These are phyloP conservation scores for Laspeyria flexula DNA, from an alignment of 2,888 invertebrate species.

Conservation along the genomic window DNA sequence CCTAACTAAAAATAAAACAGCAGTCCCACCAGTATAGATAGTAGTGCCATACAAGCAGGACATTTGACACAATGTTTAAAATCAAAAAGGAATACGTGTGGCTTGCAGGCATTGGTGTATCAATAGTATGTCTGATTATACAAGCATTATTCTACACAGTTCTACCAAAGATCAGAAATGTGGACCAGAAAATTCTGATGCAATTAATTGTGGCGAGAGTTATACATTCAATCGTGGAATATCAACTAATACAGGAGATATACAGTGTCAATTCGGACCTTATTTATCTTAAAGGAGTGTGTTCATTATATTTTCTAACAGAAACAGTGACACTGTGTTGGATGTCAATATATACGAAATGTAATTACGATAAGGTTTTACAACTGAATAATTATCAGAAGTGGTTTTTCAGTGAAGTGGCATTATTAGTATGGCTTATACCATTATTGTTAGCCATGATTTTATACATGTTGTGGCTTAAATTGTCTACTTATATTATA, in stretches of 20 bases:
- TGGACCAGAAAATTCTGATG: slow-evolving; percentile 5
- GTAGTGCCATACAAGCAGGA: not conserved
- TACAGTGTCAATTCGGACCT: not conserved
- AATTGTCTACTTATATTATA: not conserved
- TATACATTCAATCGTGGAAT: slow-evolving; percentile 11
- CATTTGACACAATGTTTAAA: not conserved
- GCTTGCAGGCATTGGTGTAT: slow-evolving; percentile 2
- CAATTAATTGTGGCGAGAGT: slow-evolving; percentile 3
- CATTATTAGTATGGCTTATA: not conserved
- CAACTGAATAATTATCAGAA: not conserved
- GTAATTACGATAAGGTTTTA: not conserved
- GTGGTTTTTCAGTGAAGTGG: not conserved
- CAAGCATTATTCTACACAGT: not conserved
- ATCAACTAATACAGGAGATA: not conserved
- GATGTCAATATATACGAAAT: slow-evolving; percentile 6
- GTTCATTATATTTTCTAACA: not conserved
- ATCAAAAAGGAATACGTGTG: slow-evolving; percentile 1
- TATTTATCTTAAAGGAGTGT: not conserved
- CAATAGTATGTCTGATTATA: slow-evolving; percentile 1
- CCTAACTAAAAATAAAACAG: not conserved
- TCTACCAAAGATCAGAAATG: not conserved
- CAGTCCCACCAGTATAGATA: slow-evolving; percentile 3
- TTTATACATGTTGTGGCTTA: slow-evolving; percentile 2
- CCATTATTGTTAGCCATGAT: not conserved
- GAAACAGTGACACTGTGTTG: slow-evolving; percentile 2